Conservation (phyloP, 2,113 vertebrate genomes). For the Protobothrops flavoviridis region DNA sequence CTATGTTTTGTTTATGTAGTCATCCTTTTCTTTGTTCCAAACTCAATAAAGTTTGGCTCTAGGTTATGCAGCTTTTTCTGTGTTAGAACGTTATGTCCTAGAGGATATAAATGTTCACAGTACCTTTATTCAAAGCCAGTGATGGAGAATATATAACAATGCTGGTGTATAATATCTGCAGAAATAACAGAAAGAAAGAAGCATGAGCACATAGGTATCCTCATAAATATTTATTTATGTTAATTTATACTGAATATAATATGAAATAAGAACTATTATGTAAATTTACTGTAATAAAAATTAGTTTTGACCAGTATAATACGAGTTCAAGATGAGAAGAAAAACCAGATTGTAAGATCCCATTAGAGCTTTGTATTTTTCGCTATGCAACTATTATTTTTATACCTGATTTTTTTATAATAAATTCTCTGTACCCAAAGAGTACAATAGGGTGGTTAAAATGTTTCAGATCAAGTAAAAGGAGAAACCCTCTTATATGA, state of each 20-base stretch:
- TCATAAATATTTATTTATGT: neutral
- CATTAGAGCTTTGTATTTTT: neutral
- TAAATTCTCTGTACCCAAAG: neutral
- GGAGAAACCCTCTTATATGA: neutral
- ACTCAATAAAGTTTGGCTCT: neutral
- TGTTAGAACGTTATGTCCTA: neutral
- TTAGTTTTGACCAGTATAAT: neutral
- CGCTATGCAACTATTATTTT: neutral
- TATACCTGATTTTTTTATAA: neutral
- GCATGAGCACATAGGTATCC: neutral
- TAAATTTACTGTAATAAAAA: neutral
- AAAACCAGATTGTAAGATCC: neutral
- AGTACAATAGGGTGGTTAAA: neutral
- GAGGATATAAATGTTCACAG: neutral
- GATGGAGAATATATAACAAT: constrained; percentile 82
- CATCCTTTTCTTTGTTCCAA: neutral
- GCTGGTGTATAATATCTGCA: constrained; percentile 80
- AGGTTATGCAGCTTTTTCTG: neutral
- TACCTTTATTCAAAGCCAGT: constrained; percentile 82
- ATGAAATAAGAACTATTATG: neutral
- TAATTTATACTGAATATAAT: neutral
- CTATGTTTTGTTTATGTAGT: neutral
- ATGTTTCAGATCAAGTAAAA: neutral
- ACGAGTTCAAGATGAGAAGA: neutral
- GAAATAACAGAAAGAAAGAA: neutral